Evolutionary conservation across 2,888 invertebrate genomes (phyloP), one percentile per base, ranked within the genome.

Genomic region (Luffia ferchaultella): DNA sequence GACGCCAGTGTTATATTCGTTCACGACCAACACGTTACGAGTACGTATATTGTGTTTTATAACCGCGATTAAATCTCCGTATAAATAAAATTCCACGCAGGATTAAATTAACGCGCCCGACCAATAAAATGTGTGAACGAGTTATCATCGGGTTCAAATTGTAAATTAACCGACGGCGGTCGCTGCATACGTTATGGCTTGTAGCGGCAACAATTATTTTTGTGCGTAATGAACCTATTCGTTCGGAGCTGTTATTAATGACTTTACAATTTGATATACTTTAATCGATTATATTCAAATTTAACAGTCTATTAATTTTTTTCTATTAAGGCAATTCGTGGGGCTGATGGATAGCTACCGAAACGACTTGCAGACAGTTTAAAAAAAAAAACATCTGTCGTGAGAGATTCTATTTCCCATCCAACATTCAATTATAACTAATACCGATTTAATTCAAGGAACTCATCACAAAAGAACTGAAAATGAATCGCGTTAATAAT

Each of bases 401-500:
- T 3, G 3, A 30, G 30, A 3, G 30, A 7, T 12, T 30, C 5
- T 30, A 3, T 12, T 30, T 30, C 30, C 30, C 30, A 30, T 30
- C 5, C 30, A 30, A 7, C 30, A 12, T 45, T 48, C 45, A 48
- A 50, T 49, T 46, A 48, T 46, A 42, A 45, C 46, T 51, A 51
- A 52, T 50, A 51, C 45, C 17, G 1, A n/a, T n/a, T 17, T 30
- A 30, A 7, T 30, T 7, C 30, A 30, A 30, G 30, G 12, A 30
- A 45, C 19, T 64, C 60, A 68, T 70, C 62, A 73, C 70, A 76
- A 73, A 77, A 75, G 70, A 64, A 72, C 7, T 60, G 64, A 68
- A 74, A 70, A 74, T 73, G 75, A 75, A 73, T 66, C 70, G 63
- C 62, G 67, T 62, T 73, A 72, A 78, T 79, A 77, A 77, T 77